Base-by-base conservation (phyloP, 1,140 invertebrate genomes). In the Hycleus phaleratus region DNA sequence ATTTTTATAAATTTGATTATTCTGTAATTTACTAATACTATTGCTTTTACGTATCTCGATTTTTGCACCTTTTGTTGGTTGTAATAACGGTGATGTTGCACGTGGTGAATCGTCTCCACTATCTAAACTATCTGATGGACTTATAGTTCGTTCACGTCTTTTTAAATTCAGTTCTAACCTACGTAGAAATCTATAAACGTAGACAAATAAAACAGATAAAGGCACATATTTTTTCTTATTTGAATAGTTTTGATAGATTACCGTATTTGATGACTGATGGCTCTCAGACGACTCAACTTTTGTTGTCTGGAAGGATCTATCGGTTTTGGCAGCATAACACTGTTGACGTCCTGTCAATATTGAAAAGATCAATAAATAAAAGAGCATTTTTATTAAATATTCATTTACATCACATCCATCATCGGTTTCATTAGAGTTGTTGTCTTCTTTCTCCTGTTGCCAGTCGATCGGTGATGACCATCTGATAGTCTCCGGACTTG, bases 261-360 rank as follows among this genome's bases (percentile, higher is more conserved):
- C 84, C 84, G 81, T 68, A 86, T 86, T 74, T 86, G 84, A 73
- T 85, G 81, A 60, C 83, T 82, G 55, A 86, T 85, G 7, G 82
- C 82, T 59, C 81, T 74, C 64, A 86, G 70, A 49, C 82, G 78
- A 71, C 79, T 83, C 38, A 84, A 74, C 74, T 84, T 84, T 44
- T 72, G 73, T 49, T 72, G 68, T 26, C 79, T 80, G 10, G 73
- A 65, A 0, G 73, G 64, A 50, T 79, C 77, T 52, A 77, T 75
- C 9, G 74, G 66, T 66, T 74, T 79, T 25, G 76, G 77, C 38
- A 75, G 74, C 68, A 75, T 77, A 61, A 75, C 78, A 9, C 69
- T 74, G 42, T 75, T 71, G 24, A 74, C 75, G 38, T 79, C 78
- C 77, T 81, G 73, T 47, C 74, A 57, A 47, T 25, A 53, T 51